Conservation (phyloP, 2,113 vertebrate genomes). For the Pomatostomus ruficeps region DNA sequence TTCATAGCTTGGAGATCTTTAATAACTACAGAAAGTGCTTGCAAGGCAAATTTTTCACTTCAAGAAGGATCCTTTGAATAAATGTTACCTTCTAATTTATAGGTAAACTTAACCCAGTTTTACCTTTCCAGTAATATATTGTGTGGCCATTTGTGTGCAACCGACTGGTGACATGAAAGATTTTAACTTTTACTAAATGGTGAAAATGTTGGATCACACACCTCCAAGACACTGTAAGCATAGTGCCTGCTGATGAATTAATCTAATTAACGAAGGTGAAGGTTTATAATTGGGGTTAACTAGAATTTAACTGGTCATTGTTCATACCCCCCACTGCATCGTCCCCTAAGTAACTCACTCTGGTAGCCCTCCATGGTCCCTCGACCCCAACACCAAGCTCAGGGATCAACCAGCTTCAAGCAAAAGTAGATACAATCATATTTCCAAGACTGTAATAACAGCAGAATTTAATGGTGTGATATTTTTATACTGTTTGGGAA, state of each 20-base stretch:
- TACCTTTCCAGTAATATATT: slow-evolving; percentile 60
- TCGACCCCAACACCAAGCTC: slow-evolving; percentile 26
- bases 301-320: slow-evolving; percentile 77
- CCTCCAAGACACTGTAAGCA: slow-evolving; percentile 51
- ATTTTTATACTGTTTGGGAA: slow-evolving; percentile 63
- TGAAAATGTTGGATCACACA: slow-evolving; percentile 26
- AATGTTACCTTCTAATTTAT: slow-evolving; percentile 56
- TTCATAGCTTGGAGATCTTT: slow-evolving; percentile 69
- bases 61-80: slow-evolving; percentile 43
- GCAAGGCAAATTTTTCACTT: slow-evolving; percentile 50
- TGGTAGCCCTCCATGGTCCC: slow-evolving; percentile 5
- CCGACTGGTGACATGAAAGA: slow-evolving; percentile 10
- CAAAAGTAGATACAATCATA: slow-evolving; percentile 34
- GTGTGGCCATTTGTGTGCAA: slow-evolving; percentile 42
- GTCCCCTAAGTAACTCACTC: slow-evolving; percentile 44
- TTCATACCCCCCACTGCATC: slow-evolving; percentile 40
- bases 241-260: slow-evolving; percentile 70
- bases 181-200: slow-evolving; percentile 62
- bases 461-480: slow-evolving; percentile 28
- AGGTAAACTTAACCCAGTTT: slow-evolving; percentile 65
- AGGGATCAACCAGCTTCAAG: slow-evolving; percentile 30
- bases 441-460: slow-evolving; percentile 45
- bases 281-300: slow-evolving; percentile 80
- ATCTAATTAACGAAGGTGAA: slow-evolving; percentile 77
- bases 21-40: slow-evolving; percentile 71